These are phyloP conservation scores for Natrix natrix DNA, from an alignment of 2,797 vertebrate genomes.

Conservation along the genomic window DNA sequence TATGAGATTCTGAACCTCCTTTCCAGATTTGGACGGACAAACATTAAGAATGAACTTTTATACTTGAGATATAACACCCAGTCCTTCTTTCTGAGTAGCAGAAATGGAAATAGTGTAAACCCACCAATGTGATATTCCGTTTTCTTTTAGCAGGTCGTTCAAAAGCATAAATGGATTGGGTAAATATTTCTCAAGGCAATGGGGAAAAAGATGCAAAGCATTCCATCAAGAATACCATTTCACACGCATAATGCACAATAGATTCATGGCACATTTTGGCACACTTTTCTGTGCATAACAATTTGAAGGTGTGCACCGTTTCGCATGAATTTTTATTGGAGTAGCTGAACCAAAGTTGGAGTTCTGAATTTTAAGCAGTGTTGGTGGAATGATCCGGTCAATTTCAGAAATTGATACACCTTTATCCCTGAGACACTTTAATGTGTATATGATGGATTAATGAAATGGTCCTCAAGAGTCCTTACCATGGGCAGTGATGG, in stretches of 20 bases:
- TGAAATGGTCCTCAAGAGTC: background rate
- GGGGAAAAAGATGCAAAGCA: background rate
- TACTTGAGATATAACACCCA: background rate
- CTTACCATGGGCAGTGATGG: slow-evolving; percentile 97
- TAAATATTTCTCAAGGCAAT: background rate
- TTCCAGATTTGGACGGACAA: background rate
- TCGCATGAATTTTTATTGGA: background rate
- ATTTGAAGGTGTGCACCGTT: background rate
- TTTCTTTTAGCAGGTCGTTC: background rate
- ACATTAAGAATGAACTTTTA: background rate
- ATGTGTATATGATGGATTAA: background rate
- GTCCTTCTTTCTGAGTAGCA: background rate
- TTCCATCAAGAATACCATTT: background rate
- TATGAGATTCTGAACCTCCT: background rate
- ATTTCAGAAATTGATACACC: background rate
- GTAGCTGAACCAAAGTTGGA: background rate
- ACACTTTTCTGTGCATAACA: background rate
- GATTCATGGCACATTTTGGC: slow-evolving; percentile 8
- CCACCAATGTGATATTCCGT: background rate
- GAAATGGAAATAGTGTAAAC: background rate
- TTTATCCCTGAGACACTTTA: background rate
- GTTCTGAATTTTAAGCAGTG: background rate
- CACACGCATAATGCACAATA: background rate
- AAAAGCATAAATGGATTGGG: background rate
- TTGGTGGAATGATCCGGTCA: background rate